Conservation (phyloP, 2,888 invertebrate genomes). For the Cantharis rustica region DNA sequence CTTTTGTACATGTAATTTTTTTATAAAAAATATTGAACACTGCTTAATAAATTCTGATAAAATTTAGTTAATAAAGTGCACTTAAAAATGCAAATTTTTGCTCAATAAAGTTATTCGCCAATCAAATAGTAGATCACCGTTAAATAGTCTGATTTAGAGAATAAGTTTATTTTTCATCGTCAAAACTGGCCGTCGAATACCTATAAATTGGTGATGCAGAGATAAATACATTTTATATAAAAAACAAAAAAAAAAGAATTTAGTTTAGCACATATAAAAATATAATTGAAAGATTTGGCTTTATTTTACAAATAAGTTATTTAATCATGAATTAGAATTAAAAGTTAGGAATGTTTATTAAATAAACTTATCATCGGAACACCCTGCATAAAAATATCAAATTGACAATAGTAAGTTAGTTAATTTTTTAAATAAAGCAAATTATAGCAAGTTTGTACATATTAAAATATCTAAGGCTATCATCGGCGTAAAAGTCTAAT, state of each 20-base stretch:
- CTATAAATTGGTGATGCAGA: not conserved
- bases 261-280: not conserved
- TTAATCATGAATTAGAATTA: not conserved
- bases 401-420: not conserved
- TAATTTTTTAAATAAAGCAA: not conserved
- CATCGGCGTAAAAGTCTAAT: not conserved
- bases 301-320: not conserved
- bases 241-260: not conserved
- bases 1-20: not conserved
- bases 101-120: not conserved
- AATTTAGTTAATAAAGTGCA: not conserved
- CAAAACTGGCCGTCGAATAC: not conserved
- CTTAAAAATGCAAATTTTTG: not conserved
- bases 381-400: not conserved
- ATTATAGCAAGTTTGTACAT: not conserved
- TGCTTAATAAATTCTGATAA: not conserved
- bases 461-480: slow-evolving; percentile 2
- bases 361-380: not conserved
- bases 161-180: not conserved
- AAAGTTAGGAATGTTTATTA: not conserved
- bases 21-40: not conserved
- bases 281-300: not conserved
- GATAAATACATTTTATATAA: not conserved
- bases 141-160: not conserved
- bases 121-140: not conserved